Conservation (phyloP, 2,888 invertebrate genomes). For the Amphipoea lucens region DNA sequence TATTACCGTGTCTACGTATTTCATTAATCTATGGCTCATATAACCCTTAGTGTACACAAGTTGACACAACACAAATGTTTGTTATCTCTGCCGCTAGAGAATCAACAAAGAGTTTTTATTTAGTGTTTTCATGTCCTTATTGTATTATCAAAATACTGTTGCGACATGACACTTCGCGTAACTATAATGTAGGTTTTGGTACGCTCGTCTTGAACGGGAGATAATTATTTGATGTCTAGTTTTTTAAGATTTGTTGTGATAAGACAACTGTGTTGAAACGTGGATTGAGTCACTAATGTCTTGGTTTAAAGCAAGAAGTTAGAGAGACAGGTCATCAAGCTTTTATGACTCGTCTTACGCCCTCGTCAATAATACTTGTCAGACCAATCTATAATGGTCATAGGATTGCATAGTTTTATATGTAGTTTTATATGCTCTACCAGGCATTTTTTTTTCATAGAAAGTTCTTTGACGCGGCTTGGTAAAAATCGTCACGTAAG, state of each 20-base stretch:
- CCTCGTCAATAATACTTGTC: neutral
- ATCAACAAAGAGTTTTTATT: constrained; percentile 60
- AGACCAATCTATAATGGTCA: neutral
- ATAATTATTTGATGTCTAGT: constrained; percentile 16
- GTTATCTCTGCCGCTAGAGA: constrained; percentile 54
- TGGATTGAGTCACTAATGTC: neutral
- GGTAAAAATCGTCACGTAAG: too few species aligned
- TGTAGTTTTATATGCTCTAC: too few species aligned
- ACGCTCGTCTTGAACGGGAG: neutral
- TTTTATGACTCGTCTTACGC: neutral
- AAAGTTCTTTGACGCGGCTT: too few species aligned
- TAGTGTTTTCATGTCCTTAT: constrained; percentile 15
- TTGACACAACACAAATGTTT: constrained; percentile 70
- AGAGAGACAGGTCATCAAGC: constrained; percentile 4
- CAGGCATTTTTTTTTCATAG: too few species aligned
- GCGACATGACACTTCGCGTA: constrained; percentile 38
- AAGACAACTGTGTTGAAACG: constrained; percentile 13
- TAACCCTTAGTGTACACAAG: constrained; percentile 71
- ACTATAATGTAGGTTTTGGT: constrained; percentile 24
- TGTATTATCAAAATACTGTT: constrained; percentile 54
- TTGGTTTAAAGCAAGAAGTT: constrained; percentile 7
- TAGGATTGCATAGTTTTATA: neutral
- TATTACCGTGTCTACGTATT: constrained; percentile 20
- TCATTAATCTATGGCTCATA: constrained; percentile 47
- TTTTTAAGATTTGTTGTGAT: constrained; percentile 5